Evolutionary conservation across 2,113 vertebrate species (phyloP).

Genomic region (Sciurus niger): DNA sequence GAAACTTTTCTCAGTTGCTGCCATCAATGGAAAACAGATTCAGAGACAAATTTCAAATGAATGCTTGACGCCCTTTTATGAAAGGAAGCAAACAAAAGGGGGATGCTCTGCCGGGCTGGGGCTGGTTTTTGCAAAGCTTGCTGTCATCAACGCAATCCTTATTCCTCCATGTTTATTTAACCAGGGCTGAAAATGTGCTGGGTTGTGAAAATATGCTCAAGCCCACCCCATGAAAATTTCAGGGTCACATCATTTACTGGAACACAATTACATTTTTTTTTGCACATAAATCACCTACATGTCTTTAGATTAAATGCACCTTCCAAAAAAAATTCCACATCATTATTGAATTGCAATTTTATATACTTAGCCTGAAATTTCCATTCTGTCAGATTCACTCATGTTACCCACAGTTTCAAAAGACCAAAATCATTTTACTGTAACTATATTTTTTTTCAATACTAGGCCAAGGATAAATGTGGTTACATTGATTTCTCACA

Average conservation of each 20-base stretch:
- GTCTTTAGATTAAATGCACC: slow-evolving; percentile 76
- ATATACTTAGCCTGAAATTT: slow-evolving; percentile 77
- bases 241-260: slow-evolving; percentile 71
- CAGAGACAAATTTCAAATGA: slow-evolving; percentile 79
- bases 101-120: slow-evolving; percentile 7
- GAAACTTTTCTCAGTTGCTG: slow-evolving; percentile 69
- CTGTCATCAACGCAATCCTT: slow-evolving; percentile 66
- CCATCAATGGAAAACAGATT: slow-evolving; percentile 83
- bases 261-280: slow-evolving; percentile 54
- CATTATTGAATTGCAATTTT: slow-evolving; percentile 73
- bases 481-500: slow-evolving; percentile 81
- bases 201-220: slow-evolving; percentile 73
- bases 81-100: slow-evolving; percentile 72
- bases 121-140: slow-evolving; percentile 60
- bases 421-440: slow-evolving; percentile 75
- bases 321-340: slow-evolving; percentile 58
- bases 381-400: slow-evolving; percentile 78
- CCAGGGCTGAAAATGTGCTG: slow-evolving; percentile 60
- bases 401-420: slow-evolving; percentile 75
- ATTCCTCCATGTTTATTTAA: slow-evolving; percentile 65
- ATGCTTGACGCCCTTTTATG: slow-evolving; percentile 70
- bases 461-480: slow-evolving; percentile 74
- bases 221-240: slow-evolving; percentile 70
- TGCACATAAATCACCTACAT: slow-evolving; percentile 73
- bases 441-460: slow-evolving; percentile 77